Percentiles rank a stretch among this genome's conserved stretches.
These are phyloP conservation scores for Papilio elwesi DNA, from an alignment of 2,888 invertebrate genomes.

Conservation along the genomic window DNA sequence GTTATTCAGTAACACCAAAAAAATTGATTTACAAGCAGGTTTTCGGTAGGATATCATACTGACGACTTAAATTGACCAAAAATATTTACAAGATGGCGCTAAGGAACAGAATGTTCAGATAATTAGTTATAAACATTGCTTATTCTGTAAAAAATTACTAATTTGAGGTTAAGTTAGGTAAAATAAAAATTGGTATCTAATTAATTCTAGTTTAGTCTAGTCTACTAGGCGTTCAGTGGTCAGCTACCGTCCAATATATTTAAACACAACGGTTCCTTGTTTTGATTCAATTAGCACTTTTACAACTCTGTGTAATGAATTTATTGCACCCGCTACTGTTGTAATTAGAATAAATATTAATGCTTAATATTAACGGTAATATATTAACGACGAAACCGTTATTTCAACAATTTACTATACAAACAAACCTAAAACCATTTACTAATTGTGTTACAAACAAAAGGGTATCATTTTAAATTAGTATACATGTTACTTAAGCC, in stretches of 20 bases:
- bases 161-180: too few relatives aligned
- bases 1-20: too few relatives aligned
- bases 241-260: not conserved
- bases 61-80: too few relatives aligned
- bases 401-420: constrained; percentile 6
- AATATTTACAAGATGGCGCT: too few relatives aligned
- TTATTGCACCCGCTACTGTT: constrained; percentile 44
- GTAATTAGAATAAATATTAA: constrained; percentile 38
- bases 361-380: constrained; percentile 4
- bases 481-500: not conserved
- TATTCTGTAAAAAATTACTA: too few relatives aligned
- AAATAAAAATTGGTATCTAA: too few relatives aligned
- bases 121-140: too few relatives aligned
- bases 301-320: constrained; percentile 42
- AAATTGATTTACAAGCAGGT: too few relatives aligned
- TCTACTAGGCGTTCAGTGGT: too few relatives aligned
- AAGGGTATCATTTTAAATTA: not conserved
- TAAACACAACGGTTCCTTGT: not conserved
- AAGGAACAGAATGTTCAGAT: too few relatives aligned
- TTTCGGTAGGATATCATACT: too few relatives aligned
- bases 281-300: constrained; percentile 20
- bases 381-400: constrained; percentile 20
- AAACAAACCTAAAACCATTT: constrained; percentile 10
- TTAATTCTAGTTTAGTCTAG: too few relatives aligned
- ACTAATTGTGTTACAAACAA: not conserved